Evolutionary conservation across 2,888 invertebrate genomes (phyloP).

Genomic region (Lepidocyrtoides sp.): DNA sequence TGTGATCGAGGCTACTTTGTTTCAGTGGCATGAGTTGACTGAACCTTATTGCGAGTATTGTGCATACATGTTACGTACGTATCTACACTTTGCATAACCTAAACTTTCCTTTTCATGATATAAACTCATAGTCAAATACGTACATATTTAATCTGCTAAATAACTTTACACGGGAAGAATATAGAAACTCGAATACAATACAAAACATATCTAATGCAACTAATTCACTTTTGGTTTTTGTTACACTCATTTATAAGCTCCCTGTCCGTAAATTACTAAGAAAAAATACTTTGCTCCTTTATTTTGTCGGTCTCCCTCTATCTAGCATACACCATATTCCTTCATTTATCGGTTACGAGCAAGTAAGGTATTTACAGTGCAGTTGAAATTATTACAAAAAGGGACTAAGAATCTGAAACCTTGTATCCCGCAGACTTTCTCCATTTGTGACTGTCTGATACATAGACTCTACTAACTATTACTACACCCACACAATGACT

Average conservation of each 20-base stretch:
- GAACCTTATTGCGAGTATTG: no score
- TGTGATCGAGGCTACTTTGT: constrained; percentile 35
- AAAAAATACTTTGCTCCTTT: neutral
- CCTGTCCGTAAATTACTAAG: neutral
- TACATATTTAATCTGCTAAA: neutral
- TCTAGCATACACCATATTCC: no score
- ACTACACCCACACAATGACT: neutral
- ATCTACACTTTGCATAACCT: no score
- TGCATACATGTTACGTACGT: no score
- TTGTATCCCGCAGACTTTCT: constrained; percentile 35
- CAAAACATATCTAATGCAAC: neutral
- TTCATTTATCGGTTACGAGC: no score
- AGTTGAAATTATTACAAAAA: neutral
- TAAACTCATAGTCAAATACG: neutral
- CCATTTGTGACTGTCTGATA: constrained; percentile 30
- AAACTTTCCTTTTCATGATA: neutral
- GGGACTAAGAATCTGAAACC: neutral
- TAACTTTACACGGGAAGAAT: constrained; percentile 32
- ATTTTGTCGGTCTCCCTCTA: neutral
- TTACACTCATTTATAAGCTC: neutral
- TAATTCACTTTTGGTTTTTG: constrained; percentile 25
- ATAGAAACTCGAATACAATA: neutral
- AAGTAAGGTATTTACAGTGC: no score
- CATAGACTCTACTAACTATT: no score
- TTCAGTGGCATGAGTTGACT: neutral